These are phyloP conservation scores for Anguilla japonica DNA, from an alignment of 2,113 vertebrate genomes.

Conservation along the genomic window DNA sequence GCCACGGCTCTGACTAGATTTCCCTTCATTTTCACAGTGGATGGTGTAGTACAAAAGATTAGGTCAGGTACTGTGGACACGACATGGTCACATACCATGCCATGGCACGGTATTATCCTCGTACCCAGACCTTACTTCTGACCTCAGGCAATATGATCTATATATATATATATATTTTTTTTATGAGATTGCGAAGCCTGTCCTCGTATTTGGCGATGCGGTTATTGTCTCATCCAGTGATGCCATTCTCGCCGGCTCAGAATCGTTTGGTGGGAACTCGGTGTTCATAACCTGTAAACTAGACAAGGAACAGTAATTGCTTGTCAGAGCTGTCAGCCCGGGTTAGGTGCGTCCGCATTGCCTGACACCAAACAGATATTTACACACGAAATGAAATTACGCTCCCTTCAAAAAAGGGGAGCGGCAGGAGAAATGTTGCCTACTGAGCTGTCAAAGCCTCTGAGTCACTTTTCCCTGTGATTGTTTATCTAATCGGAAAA, in stretches of 20 bases:
- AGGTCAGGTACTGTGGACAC: background rate
- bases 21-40: background rate
- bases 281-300: conserved; percentile 39
- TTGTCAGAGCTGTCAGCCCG: conserved; percentile 52
- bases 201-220: background rate
- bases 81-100: background rate
- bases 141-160: background rate
- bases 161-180: background rate
- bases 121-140: background rate
- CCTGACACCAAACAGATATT: conserved; percentile 54
- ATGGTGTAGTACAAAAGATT: conserved; percentile 1
- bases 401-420: conserved; percentile 36
- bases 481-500: conserved; percentile 44
- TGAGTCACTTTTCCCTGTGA: conserved; percentile 30
- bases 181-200: background rate
- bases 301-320: conserved; percentile 52
- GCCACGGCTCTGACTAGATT: background rate
- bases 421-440: conserved; percentile 29
- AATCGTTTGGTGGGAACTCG: conserved; percentile 20
- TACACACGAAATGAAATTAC: conserved; percentile 53
- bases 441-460: conserved; percentile 43
- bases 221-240: conserved; percentile 5
- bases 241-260: background rate
- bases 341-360: conserved; percentile 37
- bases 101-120: background rate